These are phyloP conservation scores for Alethe diademata DNA, from an alignment of 2,113 vertebrate species.

Conservation along the genomic window DNA sequence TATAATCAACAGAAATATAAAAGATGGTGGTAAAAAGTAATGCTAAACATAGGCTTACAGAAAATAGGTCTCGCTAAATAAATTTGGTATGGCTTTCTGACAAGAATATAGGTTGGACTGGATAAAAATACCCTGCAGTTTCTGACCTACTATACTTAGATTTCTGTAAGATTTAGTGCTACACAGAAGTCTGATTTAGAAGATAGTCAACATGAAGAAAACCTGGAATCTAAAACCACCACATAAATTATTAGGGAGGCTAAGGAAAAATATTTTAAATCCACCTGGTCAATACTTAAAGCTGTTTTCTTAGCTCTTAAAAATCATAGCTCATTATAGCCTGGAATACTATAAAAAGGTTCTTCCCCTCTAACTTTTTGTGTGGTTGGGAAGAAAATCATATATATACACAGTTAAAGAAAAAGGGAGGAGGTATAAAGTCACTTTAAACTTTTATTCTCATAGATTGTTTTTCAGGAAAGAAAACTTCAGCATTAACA, in stretches of 20 bases:
- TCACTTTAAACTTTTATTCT: background rate
- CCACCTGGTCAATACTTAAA: slow-evolving; percentile 44
- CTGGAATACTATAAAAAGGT: slow-evolving; percentile 12
- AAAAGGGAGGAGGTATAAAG: background rate
- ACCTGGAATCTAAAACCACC: slow-evolving; percentile 55
- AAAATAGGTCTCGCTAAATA: slow-evolving; percentile 56
- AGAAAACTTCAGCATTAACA: background rate
- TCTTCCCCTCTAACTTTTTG: background rate
- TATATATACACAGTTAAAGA: background rate
- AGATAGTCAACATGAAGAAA: slow-evolving; percentile 49
- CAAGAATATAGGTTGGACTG: slow-evolving; percentile 65
- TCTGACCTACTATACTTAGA: slow-evolving; percentile 64
- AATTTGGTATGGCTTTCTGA: slow-evolving; percentile 40
- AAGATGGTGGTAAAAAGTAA: background rate
- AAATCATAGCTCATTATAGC: slow-evolving; percentile 44
- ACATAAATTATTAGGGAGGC: slow-evolving; percentile 44
- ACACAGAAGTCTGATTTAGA: slow-evolving; percentile 51
- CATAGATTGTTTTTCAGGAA: background rate
- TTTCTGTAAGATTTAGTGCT: slow-evolving; percentile 16
- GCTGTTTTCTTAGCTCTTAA: slow-evolving; percentile 26
- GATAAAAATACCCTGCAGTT: slow-evolving; percentile 64
- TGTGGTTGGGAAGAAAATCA: background rate
- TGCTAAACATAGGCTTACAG: slow-evolving; percentile 32
- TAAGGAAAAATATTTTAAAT: slow-evolving; percentile 54
- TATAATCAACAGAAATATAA: background rate